Conservation (phyloP, 37 sponge, comb jelly and placozoan genomes). For the Dysidea cf. avara region DNA sequence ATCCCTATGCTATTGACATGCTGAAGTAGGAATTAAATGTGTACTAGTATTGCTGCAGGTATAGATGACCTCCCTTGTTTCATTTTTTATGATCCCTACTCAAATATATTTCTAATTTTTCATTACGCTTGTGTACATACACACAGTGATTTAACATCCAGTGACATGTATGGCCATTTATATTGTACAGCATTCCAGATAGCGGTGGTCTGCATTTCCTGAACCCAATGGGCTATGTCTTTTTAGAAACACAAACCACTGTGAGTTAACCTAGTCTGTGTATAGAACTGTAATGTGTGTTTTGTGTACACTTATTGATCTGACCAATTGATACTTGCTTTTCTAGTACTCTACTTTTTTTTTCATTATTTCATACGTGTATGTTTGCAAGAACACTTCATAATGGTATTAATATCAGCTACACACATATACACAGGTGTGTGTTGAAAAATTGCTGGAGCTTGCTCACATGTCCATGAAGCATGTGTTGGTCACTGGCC, state of each 20-base stretch:
- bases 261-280: slow-evolving; percentile 28
- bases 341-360: too few species aligned
- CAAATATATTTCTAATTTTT: too few species aligned
- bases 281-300: not conserved
- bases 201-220: not conserved
- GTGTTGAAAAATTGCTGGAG: slow-evolving; percentile 59
- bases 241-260: slow-evolving; percentile 59
- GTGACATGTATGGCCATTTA: too few species aligned
- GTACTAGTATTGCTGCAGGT: too few species aligned
- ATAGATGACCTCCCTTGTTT: too few species aligned
- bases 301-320: not conserved
- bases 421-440: slow-evolving; percentile 17
- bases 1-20: too few species aligned
- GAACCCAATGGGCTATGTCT: slow-evolving; percentile 45
- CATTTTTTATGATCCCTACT: too few species aligned
- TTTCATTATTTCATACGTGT: too few species aligned
- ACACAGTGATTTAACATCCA: too few species aligned
- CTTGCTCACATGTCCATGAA: slow-evolving; percentile 39
- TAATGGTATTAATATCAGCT: not conserved
- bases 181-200: not conserved
- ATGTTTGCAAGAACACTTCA: too few species aligned
- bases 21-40: too few species aligned
- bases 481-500: slow-evolving; percentile 55
- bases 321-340: not conserved
- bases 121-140: too few species aligned